Evolutionary conservation across 2,113 vertebrate genomes (phyloP).

Genomic region (Cyprinus carpio): DNA sequence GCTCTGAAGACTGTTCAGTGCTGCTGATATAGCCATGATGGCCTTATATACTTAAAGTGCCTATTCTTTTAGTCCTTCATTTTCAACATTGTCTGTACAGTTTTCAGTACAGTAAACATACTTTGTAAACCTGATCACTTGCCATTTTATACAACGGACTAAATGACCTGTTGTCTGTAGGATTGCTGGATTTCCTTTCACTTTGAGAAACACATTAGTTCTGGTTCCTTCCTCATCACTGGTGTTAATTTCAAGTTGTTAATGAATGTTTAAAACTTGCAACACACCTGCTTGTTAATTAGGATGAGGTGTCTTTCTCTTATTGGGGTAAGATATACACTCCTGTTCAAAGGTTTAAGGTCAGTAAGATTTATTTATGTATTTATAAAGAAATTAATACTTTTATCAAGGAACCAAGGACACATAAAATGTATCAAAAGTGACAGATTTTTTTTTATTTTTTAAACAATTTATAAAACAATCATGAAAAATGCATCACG

Average conservation of each 20-base stretch:
- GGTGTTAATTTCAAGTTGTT: neutral
- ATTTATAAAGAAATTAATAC: neutral
- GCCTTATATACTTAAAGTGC: constrained; percentile 38
- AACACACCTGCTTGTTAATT: neutral
- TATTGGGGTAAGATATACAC: neutral
- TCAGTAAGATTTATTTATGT: neutral
- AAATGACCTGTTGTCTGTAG: no score
- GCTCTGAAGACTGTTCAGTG: neutral
- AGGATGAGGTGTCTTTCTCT: neutral
- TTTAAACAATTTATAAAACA: neutral
- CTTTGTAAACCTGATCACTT: neutral
- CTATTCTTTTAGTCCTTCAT: neutral
- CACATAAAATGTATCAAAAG: neutral
- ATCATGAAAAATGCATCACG: neutral
- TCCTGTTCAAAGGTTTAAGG: neutral
- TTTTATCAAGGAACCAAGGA: neutral
- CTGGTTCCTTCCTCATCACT: constrained; percentile 4
- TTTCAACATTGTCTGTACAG: neutral
- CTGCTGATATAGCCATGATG: neutral
- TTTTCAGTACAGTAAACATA: neutral
- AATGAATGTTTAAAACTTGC: neutral
- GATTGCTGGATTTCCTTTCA: neutral
- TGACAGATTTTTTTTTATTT: neutral
- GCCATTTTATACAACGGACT: neutral
- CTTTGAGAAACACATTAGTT: neutral